phyloP scores from a whole-genome alignment of 2,888 invertebrate genomes.

The Ormyrus nitidulus region DNA sequence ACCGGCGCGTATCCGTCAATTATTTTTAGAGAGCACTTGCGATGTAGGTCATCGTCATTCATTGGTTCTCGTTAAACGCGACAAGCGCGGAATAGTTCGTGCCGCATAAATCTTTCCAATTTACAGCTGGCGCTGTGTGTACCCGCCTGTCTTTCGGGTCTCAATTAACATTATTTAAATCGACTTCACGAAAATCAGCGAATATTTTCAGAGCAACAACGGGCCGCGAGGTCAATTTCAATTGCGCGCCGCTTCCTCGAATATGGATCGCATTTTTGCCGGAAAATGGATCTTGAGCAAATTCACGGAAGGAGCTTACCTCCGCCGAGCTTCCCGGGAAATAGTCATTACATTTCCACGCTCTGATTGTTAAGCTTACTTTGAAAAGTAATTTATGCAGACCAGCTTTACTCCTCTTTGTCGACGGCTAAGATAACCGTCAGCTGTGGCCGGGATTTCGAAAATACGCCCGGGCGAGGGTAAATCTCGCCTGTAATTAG shows the following conservation, averaged over 20 bases:
- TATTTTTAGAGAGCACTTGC: not conserved
- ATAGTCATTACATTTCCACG: no score
- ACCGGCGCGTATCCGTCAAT: not conserved
- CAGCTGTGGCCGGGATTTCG: no score
- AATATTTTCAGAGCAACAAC: constrained; percentile 24
- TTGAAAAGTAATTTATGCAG: no score
- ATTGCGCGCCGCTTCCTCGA: constrained; percentile 6
- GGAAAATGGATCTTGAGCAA: no score
- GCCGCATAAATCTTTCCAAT: constrained; percentile 45
- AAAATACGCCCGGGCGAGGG: no score
- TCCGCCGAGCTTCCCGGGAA: no score
- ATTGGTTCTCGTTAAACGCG: constrained; percentile 28
- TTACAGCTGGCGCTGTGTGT: not conserved
- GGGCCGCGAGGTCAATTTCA: constrained; percentile 35
- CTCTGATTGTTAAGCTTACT: no score
- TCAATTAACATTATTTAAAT: constrained; percentile 53
- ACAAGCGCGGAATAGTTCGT: constrained; percentile 2
- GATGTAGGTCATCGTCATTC: constrained; percentile 28
- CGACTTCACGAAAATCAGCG: constrained; percentile 19
- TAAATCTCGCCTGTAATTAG: no score
- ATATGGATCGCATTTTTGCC: no score
- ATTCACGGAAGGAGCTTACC: no score
- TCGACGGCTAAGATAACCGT: no score
- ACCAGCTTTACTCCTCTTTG: no score
- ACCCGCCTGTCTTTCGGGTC: not conserved